phyloP scores from a whole-genome alignment of 2,797 vertebrate genomes.

The Meda fulgida region DNA sequence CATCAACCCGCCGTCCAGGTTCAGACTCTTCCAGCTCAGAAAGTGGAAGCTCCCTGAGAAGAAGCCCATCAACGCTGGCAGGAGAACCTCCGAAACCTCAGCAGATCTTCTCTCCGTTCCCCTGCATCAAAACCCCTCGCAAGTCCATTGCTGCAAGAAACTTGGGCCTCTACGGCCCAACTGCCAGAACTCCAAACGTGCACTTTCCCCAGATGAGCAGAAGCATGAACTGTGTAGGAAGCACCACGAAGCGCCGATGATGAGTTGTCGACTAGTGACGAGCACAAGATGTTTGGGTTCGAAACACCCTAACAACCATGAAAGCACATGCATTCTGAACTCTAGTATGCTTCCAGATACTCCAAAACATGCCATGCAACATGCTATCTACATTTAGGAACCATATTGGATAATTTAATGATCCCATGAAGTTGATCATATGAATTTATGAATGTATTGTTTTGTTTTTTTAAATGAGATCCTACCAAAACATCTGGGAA shows the following conservation, averaged over 20 bases:
- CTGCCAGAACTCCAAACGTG: slow-evolving; percentile 89
- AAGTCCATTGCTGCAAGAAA: slow-evolving; percentile 92
- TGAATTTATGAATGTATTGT: background rate
- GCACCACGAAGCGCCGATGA: slow-evolving; percentile 82
- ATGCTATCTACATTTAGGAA: background rate
- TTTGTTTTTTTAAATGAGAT: background rate
- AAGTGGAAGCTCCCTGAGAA: slow-evolving; percentile 40
- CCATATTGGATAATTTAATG: background rate
- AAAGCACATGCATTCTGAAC: slow-evolving; percentile 4
- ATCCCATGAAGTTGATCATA: slow-evolving; percentile 1
- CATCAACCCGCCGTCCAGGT: slow-evolving; percentile 37
- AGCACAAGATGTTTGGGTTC: background rate
- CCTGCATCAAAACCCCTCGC: slow-evolving; percentile 90
- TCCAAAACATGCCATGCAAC: background rate
- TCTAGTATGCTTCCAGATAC: slow-evolving; percentile 17
- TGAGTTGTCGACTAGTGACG: background rate
- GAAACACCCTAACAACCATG: background rate
- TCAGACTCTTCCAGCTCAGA: slow-evolving; percentile 71
- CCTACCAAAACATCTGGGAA: slow-evolving; percentile 12
- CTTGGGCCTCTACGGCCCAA: slow-evolving; percentile 94
- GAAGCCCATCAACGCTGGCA: slow-evolving; percentile 39
- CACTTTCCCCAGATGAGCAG: slow-evolving; percentile 95
- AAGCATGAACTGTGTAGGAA: slow-evolving; percentile 78
- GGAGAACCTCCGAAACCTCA: slow-evolving; percentile 66
- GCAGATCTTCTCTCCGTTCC: slow-evolving; percentile 90